Base-by-base conservation (phyloP, 2,113 vertebrate species). In the Oncorhynchus clarkii region DNA sequence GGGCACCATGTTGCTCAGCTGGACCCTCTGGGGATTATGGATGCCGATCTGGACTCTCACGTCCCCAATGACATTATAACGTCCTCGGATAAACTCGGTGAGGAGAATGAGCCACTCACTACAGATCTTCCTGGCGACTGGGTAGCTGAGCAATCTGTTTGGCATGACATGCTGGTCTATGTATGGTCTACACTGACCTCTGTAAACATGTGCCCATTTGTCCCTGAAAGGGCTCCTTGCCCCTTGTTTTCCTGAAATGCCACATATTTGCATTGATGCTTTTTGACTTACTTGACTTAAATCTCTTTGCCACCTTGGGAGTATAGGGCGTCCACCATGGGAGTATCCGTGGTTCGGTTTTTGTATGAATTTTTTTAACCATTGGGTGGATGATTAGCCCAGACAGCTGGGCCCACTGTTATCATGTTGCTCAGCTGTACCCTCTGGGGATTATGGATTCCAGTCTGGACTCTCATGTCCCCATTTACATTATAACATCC, bases 361-460 rank as follows among this genome's bases (percentile, higher is more conserved):
- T 9, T 39, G 39, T 39, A 9, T 2, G 9, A 0, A 9, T 39
- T 39, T 9, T 39, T 39, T 39, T 0, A 9, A 39, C 39, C 8
- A 8, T 39, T 39, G 39, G 39, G 8, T 39, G 39, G 8, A 8
- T 39, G 39, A 39, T 9, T 9, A 39, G 39, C 39, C 39, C 8
- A 39, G 39, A 39, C 8, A 39, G 39, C 39, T 39, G 39, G 1
- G 39, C 7, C 7, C 8, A 39, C 34, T 34, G 34, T 34, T 34
- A 34, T 34, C 34, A 99, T 92, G 97, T 99, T 93, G 96, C 98
- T 89, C 97, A 99, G 89, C 95, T 99, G 94, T 97, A 99, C 92
- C 98, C 98, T 72, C 95, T 99, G 88, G 98, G 98, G 93, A 99
- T 99, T 93, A 96, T 99, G 97, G 98, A 99, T 93, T 97, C 97